phyloP scores from a whole-genome alignment of 2,113 vertebrate species.

The Nestor notabilis region DNA sequence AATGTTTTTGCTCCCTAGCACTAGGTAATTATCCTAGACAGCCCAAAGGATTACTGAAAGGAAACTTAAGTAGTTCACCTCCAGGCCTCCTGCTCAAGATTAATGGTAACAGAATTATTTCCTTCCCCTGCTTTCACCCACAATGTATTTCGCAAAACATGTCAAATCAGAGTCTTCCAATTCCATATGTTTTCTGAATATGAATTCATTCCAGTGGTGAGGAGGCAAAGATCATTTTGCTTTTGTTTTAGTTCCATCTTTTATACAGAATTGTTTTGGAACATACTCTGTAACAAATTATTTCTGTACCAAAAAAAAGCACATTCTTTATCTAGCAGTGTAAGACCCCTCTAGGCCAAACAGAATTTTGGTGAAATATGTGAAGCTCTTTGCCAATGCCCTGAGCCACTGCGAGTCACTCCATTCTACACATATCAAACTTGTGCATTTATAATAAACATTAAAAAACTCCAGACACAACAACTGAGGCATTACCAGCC shows the following conservation, averaged over 20 bases:
- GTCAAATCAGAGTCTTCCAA: background rate
- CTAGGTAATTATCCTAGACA: background rate
- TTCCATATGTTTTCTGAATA: background rate
- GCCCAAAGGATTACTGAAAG: background rate
- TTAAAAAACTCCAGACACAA: constrained; percentile 38
- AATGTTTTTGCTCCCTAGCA: background rate
- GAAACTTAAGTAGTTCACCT: background rate
- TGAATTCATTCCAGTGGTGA: background rate
- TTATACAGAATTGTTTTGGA: background rate
- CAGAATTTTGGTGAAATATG: background rate
- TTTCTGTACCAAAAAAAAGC: background rate
- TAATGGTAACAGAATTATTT: background rate
- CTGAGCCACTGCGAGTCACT: constrained; percentile 20
- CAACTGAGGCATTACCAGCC: constrained; percentile 45
- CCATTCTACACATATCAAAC: constrained; percentile 49
- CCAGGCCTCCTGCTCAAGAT: background rate
- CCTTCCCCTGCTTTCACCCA: background rate
- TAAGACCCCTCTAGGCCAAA: background rate
- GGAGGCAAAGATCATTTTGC: background rate
- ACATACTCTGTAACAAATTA: background rate
- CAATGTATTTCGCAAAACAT: background rate
- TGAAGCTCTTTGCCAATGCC: background rate
- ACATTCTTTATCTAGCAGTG: background rate
- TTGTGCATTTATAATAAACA: constrained; percentile 11
- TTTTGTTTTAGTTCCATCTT: background rate